Base-by-base conservation (phyloP, 2,113 vertebrate genomes). In the Phalacrocorax brasilianus region DNA sequence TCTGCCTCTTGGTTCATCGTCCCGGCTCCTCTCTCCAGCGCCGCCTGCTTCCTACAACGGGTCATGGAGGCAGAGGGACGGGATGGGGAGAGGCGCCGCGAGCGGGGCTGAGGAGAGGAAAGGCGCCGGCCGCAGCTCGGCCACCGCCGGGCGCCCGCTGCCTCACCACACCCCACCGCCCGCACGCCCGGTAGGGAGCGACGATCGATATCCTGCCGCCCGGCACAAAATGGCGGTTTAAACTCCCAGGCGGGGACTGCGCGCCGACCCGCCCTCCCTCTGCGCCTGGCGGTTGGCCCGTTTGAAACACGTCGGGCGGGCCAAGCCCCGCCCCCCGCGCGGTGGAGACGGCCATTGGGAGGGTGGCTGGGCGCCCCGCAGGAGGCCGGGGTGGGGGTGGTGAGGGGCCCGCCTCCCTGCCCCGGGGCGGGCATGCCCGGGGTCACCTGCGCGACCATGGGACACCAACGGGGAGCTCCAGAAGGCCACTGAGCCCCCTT, bases 221-320 rank as follows among this genome's bases (percentile, higher is more conserved):
- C 85, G 47, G 92, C 88, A 96, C 97, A 98, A 98, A 96, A 98
- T 98, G 98, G 98, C 97, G 97, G 87, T 95, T 96, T 95, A 97
- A 97, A 89, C 8, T 65, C 80, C 84, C 91, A 79, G 94, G 95
- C 90, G 85, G 92, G 87, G 89, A 85, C 91, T 72, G 35, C 50
- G 55, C 79, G 32, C 38, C 59, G 81, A 56, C 83, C 91, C 92
- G 86, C 87, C 82, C 89, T 85, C 91, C 96, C 90, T 93, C 96
- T 70, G 85, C 91, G 59, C 90, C 88, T 56, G 83, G 85, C 95
- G 92, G 89, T 89, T 97, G 93, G 97, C 33, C 81, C 78, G 89
- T 97, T 97, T 95, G 96, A 97, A 97, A 88, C 20, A 76, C 96
- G 89, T 95, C 80, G 49, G n/a, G 62, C 16, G 9, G 26, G 14